phyloP scores from a whole-genome alignment of 2,797 vertebrate genomes.

The Liasis olivaceus region DNA sequence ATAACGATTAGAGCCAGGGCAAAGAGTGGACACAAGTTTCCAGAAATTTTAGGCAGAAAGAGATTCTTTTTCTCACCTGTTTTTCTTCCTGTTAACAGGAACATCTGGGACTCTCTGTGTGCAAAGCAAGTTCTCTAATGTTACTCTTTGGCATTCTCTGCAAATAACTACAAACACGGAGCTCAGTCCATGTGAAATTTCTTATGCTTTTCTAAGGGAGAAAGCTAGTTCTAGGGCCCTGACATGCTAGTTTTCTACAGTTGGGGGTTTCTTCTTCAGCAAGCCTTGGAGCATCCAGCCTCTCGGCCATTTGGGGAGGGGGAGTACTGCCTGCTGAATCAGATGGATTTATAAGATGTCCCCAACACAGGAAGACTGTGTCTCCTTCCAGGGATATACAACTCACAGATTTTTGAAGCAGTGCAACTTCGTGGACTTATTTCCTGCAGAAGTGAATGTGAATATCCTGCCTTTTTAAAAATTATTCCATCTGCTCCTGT shows the following conservation, averaged over 20 bases:
- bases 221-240: neutral
- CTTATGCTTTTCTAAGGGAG: neutral
- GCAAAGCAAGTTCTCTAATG: neutral
- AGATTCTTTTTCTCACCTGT: neutral
- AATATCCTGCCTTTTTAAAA: neutral
- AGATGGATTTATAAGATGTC: neutral
- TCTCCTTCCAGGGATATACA: too few relatives aligned
- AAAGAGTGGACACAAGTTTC: too few relatives aligned
- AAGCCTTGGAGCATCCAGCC: neutral
- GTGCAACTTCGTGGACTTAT: rapidly evolving
- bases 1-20: too few relatives aligned
- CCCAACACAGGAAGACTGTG: neutral
- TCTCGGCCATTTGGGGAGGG: neutral
- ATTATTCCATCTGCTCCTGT: neutral
- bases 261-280: too few relatives aligned
- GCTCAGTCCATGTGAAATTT: neutral
- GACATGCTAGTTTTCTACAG: neutral
- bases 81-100: neutral
- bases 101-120: neutral
- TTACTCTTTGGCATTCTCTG: neutral
- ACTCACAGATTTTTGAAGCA: neutral
- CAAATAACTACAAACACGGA: neutral
- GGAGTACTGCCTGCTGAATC: neutral
- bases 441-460: neutral
- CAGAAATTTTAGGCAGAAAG: too few relatives aligned